Base-by-base conservation (phyloP, 2,113 vertebrate species). In the Gopherus evgoodei region DNA sequence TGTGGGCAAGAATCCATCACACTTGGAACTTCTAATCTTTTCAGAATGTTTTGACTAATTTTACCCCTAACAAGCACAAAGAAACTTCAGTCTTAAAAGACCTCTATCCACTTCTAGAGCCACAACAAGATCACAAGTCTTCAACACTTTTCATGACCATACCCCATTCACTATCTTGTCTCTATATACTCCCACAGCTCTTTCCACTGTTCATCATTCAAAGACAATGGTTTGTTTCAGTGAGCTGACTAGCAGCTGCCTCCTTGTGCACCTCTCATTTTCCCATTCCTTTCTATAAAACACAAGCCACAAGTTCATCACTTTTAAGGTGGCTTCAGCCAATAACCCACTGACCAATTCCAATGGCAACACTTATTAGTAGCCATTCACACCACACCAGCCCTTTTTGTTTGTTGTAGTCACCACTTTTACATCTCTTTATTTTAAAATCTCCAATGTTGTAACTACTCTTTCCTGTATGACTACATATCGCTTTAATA, bases 301-400 rank as follows among this genome's bases (percentile, higher is more conserved):
- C 38, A 5, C 1, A 3, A 13, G 3, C 7, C 92, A 17, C 12
- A 76, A 86, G 75, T 1, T 11, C 54, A n/a, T 69, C 62, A 21
- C 2, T 44, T 76, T 13, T 44, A 42, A 0, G 0, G 57, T 0
- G 1, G 27, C 31, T 76, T 31, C 35, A 31, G 75, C 4, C 8
- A 65, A 4, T 0, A 92, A 31, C 0, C 72, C 13, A 59, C 17
- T 0, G 0, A 78, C 3, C 59, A n/a, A 0, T 4, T 0, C 0
- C n/a, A 76, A 1, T 4, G 86, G 22, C 17, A 8, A 59, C 14
- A 84, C 62, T 65, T 69, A 62, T 62, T 62, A 62, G 29, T 31
- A n/a, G 8, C 35, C 62, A 69, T 69, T 69, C 35, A 69, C 5
- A 69, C 62, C 62, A 5, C 62, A 69, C 8, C 16, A 31, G 62